Conservation (phyloP, 2,888 invertebrate genomes). For the Lepidochrysops patricia region DNA sequence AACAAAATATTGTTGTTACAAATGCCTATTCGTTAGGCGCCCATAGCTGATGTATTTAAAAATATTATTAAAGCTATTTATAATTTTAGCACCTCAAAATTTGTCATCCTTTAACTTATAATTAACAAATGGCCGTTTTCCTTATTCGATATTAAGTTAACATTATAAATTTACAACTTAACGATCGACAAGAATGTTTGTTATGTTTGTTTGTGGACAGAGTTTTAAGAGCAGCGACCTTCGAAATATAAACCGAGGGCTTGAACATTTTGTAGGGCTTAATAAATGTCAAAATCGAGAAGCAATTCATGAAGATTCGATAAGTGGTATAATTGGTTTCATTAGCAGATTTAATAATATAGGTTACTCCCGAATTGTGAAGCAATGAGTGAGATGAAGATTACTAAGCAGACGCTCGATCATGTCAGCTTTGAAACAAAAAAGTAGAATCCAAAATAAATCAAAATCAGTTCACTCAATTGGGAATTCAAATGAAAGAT, state of each 20-base stretch:
- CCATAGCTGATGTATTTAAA: too few species aligned
- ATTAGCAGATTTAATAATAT: too few species aligned
- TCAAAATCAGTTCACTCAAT: too few species aligned
- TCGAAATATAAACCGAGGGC: neutral
- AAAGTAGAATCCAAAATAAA: too few species aligned
- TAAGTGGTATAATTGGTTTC: too few species aligned
- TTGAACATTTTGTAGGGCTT: neutral
- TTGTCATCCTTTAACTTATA: neutral
- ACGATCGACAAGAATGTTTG: neutral
- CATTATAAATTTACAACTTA: neutral
- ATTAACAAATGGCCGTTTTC: neutral
- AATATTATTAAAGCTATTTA: neutral
- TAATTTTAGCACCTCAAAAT: neutral
- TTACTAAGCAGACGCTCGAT: too few species aligned
- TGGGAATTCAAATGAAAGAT: too few species aligned
- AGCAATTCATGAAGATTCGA: neutral
- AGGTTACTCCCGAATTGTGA: too few species aligned
- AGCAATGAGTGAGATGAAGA: too few species aligned
- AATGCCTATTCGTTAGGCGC: too few species aligned
- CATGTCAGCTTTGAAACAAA: too few species aligned
- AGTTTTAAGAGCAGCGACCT: neutral
- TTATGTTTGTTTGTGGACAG: neutral
- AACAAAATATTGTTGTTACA: too few species aligned
- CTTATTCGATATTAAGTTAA: neutral
- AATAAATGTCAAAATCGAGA: neutral